A percentile compares a stretch with the other conserved stretches of the same genome.
Evolutionary conservation across 2,888 invertebrate species (phyloP).

Genomic region (Orgyia antiqua): DNA sequence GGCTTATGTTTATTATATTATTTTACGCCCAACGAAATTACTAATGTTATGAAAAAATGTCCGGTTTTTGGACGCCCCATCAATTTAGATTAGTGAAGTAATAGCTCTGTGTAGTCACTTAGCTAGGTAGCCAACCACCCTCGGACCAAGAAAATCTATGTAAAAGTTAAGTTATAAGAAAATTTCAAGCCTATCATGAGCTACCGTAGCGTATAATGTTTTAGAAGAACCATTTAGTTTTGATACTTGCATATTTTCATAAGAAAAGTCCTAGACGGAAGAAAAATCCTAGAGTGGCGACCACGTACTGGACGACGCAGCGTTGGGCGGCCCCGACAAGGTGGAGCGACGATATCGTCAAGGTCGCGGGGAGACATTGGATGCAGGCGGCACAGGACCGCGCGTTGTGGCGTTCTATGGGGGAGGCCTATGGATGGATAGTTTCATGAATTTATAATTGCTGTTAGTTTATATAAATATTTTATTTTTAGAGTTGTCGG

Average conservation of each 20-base stretch:
- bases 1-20: constrained; percentile 67
- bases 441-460: no score
- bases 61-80: constrained; percentile 71
- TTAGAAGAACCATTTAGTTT: constrained; percentile 20
- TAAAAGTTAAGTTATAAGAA: constrained; percentile 70
- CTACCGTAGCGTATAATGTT: constrained; percentile 49
- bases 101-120: constrained; percentile 52
- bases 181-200: constrained; percentile 72
- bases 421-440: no score
- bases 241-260: constrained; percentile 39
- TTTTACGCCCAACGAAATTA: constrained; percentile 71
- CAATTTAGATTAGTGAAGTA: constrained; percentile 75
- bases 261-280: no score
- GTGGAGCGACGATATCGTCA: no score
- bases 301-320: no score
- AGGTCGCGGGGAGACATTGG: no score
- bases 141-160: constrained; percentile 66
- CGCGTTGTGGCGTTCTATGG: no score
- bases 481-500: no score
- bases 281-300: no score
- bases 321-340: no score
- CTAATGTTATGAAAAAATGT: constrained; percentile 71
- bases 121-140: constrained; percentile 57
- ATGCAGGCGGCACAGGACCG: no score
- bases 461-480: no score